Base-by-base conservation (phyloP, 2,797 vertebrate species). In the Pteropus rufus region DNA sequence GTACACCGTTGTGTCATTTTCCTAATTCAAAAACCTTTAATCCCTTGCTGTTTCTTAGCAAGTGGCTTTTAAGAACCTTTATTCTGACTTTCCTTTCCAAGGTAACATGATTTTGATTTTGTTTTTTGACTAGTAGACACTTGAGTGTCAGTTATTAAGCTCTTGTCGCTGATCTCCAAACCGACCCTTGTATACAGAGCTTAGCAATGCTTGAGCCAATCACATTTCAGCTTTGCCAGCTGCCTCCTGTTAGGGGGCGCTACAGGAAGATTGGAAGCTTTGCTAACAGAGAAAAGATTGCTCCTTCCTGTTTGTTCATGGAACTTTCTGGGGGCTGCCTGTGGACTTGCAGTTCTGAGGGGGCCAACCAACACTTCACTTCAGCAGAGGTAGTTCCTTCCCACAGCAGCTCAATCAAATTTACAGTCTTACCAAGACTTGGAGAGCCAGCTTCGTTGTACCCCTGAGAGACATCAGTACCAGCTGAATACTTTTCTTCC, bases 221-320 rank as follows among this genome's bases (percentile, higher is more conserved):
- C 77, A 9, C 12, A 1, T 34, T n/a, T 79, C 34, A 1, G 41
- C 31, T 56, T 88, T 23, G 39, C 80, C 82, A 49, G 70, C 67
- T 70, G 70, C 56, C 85, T 64, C 64, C 95, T 85, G 49, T 62
- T 79, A 97, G 95, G 96, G 96, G 96, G 97, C 90, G 94, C 96
- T 44, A 73, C 41, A 93, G 94, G 31, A 46, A 60, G 69, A 31
- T 44, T 46, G 73, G 70, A 29, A 56, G 41, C 67, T 36, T 72
- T 8, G 8, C 6, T 23, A 23, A 23, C 77, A 16, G 7, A 31
- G 41, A 29, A 7, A 11, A 36, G 79, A 6, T 10, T 69, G 14
- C 94, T 97, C 90, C 94, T 97, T 97, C 97, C 96, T 97, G 89
- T 91, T 88, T 84, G 36, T 54, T 46, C n/a, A 4, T 77, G n/a